These are phyloP conservation scores for Chionodraco myersi DNA, from an alignment of 2,113 vertebrate genomes.

Conservation along the genomic window DNA sequence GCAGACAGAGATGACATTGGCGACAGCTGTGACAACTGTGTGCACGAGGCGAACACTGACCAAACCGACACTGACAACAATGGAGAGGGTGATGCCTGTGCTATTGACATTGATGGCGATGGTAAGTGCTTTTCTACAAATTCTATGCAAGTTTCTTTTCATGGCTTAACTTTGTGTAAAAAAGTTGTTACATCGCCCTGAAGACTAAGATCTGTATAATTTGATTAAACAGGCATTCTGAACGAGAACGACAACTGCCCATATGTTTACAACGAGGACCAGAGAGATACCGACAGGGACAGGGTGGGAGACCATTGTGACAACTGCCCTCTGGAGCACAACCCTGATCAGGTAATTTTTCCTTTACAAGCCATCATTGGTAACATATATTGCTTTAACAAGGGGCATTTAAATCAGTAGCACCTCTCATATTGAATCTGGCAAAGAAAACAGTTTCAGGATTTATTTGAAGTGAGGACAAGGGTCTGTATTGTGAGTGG, in stretches of 20 bases:
- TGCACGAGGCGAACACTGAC: constrained; percentile 94
- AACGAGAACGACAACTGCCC: constrained; percentile 97
- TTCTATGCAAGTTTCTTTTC: neutral
- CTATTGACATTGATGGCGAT: constrained; percentile 96
- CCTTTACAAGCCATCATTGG: neutral
- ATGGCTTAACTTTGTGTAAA: neutral
- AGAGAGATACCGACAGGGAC: constrained; percentile 94
- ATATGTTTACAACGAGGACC: constrained; percentile 97
- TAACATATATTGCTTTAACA: constrained; percentile 44
- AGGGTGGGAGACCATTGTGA: constrained; percentile 98
- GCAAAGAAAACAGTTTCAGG: constrained; percentile 42
- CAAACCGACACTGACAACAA: constrained; percentile 97
- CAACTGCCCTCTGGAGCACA: constrained; percentile 97
- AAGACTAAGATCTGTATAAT: constrained; percentile 27
- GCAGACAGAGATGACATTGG: constrained; percentile 96
- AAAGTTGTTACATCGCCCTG: neutral
- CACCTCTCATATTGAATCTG: constrained; percentile 41
- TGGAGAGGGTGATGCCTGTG: constrained; percentile 96
- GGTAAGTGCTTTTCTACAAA: constrained; percentile 81
- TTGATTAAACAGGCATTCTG: constrained; percentile 87
- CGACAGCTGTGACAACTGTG: constrained; percentile 97
- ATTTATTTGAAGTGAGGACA: constrained; percentile 48
- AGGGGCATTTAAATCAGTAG: constrained; percentile 53
- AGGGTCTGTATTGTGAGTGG: constrained; percentile 28
- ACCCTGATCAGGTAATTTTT: constrained; percentile 93